These are phyloP conservation scores for Heterocephalus glaber DNA, from an alignment of 2,113 vertebrate species.

Conservation along the genomic window DNA sequence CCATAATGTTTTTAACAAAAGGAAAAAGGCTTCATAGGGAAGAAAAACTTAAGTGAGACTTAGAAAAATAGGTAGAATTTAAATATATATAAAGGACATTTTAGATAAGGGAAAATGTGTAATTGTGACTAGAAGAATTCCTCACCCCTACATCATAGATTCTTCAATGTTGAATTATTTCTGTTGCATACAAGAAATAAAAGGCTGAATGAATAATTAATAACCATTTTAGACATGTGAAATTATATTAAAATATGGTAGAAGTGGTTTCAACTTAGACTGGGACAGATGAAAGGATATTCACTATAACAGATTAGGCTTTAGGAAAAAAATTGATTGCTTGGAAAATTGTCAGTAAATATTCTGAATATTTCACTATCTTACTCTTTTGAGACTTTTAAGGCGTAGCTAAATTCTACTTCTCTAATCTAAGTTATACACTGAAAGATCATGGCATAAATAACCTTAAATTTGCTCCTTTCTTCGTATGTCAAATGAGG, in stretches of 20 bases:
- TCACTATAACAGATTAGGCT: not conserved
- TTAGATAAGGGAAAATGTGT: not conserved
- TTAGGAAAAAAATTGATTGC: not conserved
- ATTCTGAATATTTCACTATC: not conserved
- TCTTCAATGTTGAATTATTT: slow-evolving; percentile 9
- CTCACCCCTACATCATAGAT: not conserved
- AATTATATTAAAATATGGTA: slow-evolving; percentile 14
- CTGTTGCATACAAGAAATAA: slow-evolving; percentile 22
- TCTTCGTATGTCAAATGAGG: not conserved
- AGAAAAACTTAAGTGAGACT: not conserved
- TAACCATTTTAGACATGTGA: not conserved
- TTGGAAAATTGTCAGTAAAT: not conserved
- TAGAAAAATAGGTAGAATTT: not conserved
- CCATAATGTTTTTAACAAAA: not conserved
- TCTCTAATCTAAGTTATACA: not conserved
- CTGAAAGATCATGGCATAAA: not conserved
- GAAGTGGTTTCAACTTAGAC: not conserved
- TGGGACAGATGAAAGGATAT: not conserved
- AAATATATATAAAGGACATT: not conserved
- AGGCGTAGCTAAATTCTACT: not conserved
- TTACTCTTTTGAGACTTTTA: not conserved
- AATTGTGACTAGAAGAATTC: not conserved
- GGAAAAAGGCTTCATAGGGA: not conserved
- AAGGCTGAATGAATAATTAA: slow-evolving; percentile 32
- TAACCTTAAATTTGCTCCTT: not conserved